These are phyloP conservation scores for Nesidiocoris tenuis DNA, from an alignment of 2,888 invertebrate genomes.

Conservation along the genomic window DNA sequence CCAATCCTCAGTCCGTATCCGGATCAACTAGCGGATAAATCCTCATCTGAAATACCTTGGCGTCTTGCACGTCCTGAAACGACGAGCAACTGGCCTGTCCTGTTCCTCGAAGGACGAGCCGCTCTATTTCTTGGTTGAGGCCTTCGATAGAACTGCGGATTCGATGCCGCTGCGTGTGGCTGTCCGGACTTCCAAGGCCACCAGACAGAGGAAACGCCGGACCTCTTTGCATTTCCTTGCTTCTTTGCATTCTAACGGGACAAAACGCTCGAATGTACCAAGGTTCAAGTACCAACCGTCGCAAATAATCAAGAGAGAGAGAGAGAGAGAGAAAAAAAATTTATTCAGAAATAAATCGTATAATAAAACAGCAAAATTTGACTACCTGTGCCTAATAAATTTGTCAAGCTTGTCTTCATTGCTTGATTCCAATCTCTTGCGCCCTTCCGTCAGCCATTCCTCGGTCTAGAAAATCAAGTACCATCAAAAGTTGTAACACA, in stretches of 20 bases:
- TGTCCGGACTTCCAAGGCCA: slow-evolving; percentile 37
- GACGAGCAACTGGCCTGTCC: slow-evolving; percentile 10
- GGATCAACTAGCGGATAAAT: no score
- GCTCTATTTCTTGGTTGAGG: slow-evolving; percentile 82
- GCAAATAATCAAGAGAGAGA: neutral
- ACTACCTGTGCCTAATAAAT: slow-evolving; percentile 57
- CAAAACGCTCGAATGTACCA: no score
- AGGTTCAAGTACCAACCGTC: no score
- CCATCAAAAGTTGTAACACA: slow-evolving; percentile 27
- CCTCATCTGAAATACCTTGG: slow-evolving; percentile 23
- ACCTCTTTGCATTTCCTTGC: slow-evolving; percentile 25
- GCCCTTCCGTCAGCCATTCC: slow-evolving; percentile 60
- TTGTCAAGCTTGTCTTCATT: slow-evolving; percentile 64
- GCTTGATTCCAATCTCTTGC: slow-evolving; percentile 57
- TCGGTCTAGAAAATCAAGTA: slow-evolving; percentile 65
- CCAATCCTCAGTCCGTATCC: no score
- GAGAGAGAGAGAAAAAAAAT: no score
- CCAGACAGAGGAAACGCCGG: slow-evolving; percentile 12
- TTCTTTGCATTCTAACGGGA: slow-evolving; percentile 51
- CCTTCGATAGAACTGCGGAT: slow-evolving; percentile 84
- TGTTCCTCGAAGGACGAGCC: slow-evolving; percentile 62
- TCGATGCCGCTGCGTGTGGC: slow-evolving; percentile 59
- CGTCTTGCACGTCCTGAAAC: slow-evolving; percentile 28
- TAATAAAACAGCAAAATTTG: neutral
- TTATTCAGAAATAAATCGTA: neutral